These are phyloP conservation scores for Zaprionus camerounensis DNA, from an alignment of 1,140 invertebrate species.

Conservation along the genomic window DNA sequence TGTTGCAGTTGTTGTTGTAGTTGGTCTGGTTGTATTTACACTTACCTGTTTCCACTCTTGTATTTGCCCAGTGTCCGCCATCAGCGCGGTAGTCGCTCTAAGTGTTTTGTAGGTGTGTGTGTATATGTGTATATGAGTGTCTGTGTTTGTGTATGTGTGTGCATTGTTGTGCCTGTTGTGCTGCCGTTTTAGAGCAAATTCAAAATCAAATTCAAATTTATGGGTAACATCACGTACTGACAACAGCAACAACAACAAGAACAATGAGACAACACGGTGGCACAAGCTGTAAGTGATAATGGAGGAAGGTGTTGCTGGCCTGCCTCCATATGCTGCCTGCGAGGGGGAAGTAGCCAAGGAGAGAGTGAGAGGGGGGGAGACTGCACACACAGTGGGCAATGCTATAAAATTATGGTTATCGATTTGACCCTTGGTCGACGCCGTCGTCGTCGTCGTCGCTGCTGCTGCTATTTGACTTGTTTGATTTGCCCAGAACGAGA, in stretches of 20 bases:
- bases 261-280: conserved; percentile 41
- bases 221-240: conserved; percentile 76
- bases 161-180: conserved; percentile 49
- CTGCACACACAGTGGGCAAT: conserved; percentile 33
- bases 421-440: conserved; percentile 70
- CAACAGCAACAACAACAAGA: conserved; percentile 50
- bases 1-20: conserved; percentile 16
- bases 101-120: background rate
- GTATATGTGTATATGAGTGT: background rate
- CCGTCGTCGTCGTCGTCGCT: conserved; percentile 13
- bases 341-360: background rate
- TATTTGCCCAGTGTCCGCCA: conserved; percentile 71
- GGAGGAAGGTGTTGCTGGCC: conserved; percentile 66
- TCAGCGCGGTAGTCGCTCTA: conserved; percentile 45
- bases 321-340: conserved; percentile 3
- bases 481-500: conserved; percentile 58
- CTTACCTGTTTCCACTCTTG: conserved; percentile 52
- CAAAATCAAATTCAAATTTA: conserved; percentile 83
- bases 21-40: conserved; percentile 40
- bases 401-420: conserved; percentile 78
- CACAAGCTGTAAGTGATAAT: conserved; percentile 72
- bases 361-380: background rate
- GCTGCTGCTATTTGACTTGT: conserved; percentile 62
- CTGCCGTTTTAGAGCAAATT: conserved; percentile 76
- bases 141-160: conserved; percentile 4